Percentiles rank a stretch among this genome's conserved stretches.
Conservation (phyloP, 2,113 vertebrate genomes). For the Lophius piscatorius region DNA sequence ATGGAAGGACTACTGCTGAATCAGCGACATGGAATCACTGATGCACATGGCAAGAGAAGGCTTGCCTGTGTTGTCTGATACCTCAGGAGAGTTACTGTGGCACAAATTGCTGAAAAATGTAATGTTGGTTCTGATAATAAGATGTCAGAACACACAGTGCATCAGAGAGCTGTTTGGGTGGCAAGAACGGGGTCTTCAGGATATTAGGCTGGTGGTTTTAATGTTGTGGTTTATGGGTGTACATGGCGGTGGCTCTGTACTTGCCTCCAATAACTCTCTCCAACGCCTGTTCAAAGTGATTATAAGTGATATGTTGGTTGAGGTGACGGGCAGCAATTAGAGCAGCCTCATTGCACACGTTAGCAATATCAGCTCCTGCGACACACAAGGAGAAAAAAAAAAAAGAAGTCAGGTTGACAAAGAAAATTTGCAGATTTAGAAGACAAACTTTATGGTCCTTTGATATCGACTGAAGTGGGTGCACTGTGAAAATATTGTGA, state of each 20-base stretch:
- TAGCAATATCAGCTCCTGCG: constrained; percentile 83
- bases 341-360: constrained; percentile 83
- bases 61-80: too few species aligned
- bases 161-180: too few species aligned
- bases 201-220: too few species aligned
- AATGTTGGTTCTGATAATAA: too few species aligned
- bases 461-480: background rate
- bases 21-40: too few species aligned
- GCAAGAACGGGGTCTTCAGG: too few species aligned
- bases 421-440: background rate
- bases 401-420: background rate
- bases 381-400: constrained; percentile 16
- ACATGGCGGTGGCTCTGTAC: background rate
- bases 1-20: too few species aligned
- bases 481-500: background rate
- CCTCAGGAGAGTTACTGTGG: too few species aligned
- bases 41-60: too few species aligned
- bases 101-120: too few species aligned
- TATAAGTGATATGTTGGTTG: constrained; percentile 75
- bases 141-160: too few species aligned
- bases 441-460: background rate
- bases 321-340: constrained; percentile 82
- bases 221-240: too few species aligned
- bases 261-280: constrained; percentile 94
- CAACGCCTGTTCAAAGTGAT: constrained; percentile 95